These are phyloP conservation scores for Manis crassicaudata DNA, from an alignment of 2,797 vertebrate species.

Conservation along the genomic window DNA sequence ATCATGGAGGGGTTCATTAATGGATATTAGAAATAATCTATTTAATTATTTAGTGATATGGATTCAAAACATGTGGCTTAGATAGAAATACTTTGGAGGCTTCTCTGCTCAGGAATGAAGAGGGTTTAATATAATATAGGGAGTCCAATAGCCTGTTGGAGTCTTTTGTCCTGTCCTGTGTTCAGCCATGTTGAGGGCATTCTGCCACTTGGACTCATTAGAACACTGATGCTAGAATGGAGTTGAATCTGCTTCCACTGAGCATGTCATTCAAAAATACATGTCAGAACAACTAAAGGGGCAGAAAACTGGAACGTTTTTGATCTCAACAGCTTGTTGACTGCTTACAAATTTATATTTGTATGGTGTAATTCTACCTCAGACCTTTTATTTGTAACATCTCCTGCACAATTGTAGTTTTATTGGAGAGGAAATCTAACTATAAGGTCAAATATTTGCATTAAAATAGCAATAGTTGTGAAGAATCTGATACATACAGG, in stretches of 20 bases:
- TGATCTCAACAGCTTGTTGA: not conserved
- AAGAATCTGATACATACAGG: not conserved
- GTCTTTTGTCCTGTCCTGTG: not conserved
- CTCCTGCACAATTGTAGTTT: not conserved
- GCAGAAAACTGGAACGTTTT: not conserved
- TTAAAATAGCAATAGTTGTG: not conserved
- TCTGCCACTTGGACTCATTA: not conserved
- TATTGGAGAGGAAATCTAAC: not conserved
- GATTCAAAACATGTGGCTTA: not conserved
- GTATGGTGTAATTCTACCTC: not conserved
- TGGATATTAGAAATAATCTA: not conserved
- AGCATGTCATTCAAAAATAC: not conserved
- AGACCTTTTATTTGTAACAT: constrained; percentile 11
- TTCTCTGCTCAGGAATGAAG: not conserved
- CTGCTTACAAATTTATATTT: constrained; percentile 22
- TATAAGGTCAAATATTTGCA: constrained; percentile 3
- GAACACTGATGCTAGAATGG: not conserved
- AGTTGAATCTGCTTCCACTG: not conserved
- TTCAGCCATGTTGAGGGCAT: not conserved
- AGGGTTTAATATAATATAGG: not conserved
- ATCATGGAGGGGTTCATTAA: not conserved
- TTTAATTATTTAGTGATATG: not conserved
- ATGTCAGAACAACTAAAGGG: not conserved
- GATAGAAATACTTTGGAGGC: not conserved
- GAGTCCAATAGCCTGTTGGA: not conserved